Base-by-base conservation (phyloP, 2,888 invertebrate species). In the Sesamia inferens region DNA sequence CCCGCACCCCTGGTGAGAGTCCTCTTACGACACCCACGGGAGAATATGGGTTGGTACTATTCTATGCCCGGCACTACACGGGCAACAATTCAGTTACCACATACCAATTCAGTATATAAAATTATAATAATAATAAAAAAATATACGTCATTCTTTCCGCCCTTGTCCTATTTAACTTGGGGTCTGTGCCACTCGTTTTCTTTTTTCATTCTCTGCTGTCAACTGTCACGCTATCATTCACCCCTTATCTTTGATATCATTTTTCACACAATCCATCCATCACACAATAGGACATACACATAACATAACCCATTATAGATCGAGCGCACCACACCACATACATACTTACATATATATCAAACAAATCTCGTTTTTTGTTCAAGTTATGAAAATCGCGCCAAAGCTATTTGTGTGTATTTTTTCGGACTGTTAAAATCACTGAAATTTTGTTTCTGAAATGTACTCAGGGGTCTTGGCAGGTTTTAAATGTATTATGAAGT, bases 401-500 rank as follows among this genome's bases (percentile, higher is more conserved):
- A 54, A 31, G 31, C 31, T 31, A 31, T 31, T n/a, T 19, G 19
- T 19, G 19, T 19, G 51, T 19, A 19, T n/a, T 54, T 54, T 54
- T 54, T n/a, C 54, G 0, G 22, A 22, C 13, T 55, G 13, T 13
- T 22, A 22, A 67, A 73, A 55, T n/a, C n/a, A 64, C 42, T 5
- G 0, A 58, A 64, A 24, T 59, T 64, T 55, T 31, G 11, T 59
- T 54, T 6, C 2, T 0, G 31, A 48, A 54, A n/a, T 22, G 7
- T 48, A 24, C n/a, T 24, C 22, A 8, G 19, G 5, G 2, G n/a
- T 63, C 13, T 42, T 24, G 47, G 61, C 51, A 54, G 31, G 6
- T 74, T 55, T 69, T 75, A n/a, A 75, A 81, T 75, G 64, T 69
- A 67, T 73, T 71, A 75, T 78, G 58, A 66, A 71, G 44, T 59